phyloP scores from a whole-genome alignment of 2,888 invertebrate species.

The Dyspetes luteomarginatus region DNA sequence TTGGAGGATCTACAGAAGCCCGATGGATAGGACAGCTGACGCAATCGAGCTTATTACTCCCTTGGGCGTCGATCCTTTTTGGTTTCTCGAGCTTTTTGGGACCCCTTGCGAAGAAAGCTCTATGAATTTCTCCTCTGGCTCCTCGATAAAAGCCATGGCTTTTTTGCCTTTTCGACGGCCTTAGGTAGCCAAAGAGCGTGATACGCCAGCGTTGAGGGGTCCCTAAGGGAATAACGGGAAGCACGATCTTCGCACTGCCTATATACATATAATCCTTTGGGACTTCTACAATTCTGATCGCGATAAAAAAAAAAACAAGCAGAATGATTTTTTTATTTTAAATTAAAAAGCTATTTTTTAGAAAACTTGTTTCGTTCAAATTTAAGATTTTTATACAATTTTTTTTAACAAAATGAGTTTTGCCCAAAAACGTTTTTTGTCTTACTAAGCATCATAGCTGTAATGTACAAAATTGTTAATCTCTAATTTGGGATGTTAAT shows the following conservation, averaged over 20 bases:
- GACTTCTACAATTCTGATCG: background rate
- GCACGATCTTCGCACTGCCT: background rate
- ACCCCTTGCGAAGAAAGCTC: background rate
- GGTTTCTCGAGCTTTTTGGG: constrained; percentile 36
- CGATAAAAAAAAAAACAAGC: background rate
- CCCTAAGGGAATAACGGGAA: background rate
- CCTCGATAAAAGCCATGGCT: background rate
- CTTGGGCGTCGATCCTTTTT: constrained; percentile 56
- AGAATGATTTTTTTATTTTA: background rate
- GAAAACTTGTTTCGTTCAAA: no score
- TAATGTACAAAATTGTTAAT: no score
- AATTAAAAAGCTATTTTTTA: background rate
- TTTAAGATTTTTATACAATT: background rate
- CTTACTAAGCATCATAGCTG: no score
- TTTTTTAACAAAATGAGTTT: no score
- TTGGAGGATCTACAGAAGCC: constrained; percentile 29
- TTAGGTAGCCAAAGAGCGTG: background rate
- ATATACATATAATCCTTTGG: background rate
- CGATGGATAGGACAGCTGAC: constrained; percentile 68
- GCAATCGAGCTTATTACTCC: constrained; percentile 74
- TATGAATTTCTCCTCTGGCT: no score
- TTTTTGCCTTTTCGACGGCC: background rate
- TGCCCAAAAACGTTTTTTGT: no score
- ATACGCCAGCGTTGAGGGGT: constrained; percentile 26
- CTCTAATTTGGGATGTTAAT: no score